Evolutionary conservation across 2,888 invertebrate genomes (phyloP), one percentile per base, ranked within the genome.

Genomic region (Protophormia terraenovae): DNA sequence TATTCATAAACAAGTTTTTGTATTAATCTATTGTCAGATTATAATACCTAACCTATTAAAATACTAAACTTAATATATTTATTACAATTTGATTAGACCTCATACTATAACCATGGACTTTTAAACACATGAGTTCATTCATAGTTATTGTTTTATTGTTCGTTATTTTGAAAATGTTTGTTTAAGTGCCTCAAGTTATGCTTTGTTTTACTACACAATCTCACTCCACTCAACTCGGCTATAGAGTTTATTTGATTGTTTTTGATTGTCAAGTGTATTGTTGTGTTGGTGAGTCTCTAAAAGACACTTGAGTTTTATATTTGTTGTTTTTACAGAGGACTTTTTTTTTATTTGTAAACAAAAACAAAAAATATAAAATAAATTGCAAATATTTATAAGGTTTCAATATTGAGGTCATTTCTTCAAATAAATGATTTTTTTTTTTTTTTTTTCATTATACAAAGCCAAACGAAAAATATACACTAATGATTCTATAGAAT

Each of bases 331-430:
- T 32, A 14, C 35, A 53, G 41, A 1, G 24, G 5, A 12, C 50
- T 58, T 16, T 12, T 50, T 53, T 45, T 73, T 53, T 16, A 3
- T 32, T 55, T 60, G 10, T 32, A 58, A 55, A 16, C 1, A 29
- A 14, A 55, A 29, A 32, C 16, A 41, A 50, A 38, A 32, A 2
- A 22, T 10, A 71, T 19, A 41, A 38, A 66, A 69, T 41, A 67
- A 60, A 67, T 81, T 76, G 24, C 35, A 53, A 76, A 55, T 47
- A 64, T 53, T 69, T 83, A 41, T 69, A 83, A 35, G 83, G 73
- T 64, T 83, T 83, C 79, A 29, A n/a, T 55, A 64, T 75, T 83
- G 83, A 79, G 73, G 69, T 75, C 53, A 64, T 69, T 64, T 16
- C n/a, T 22, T 66, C 24, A 38, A 77, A 58, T 72, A 19, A 41